Evolutionary conservation across 2,888 invertebrate species (phyloP).

Genomic region (Tricholauxania praeusta): DNA sequence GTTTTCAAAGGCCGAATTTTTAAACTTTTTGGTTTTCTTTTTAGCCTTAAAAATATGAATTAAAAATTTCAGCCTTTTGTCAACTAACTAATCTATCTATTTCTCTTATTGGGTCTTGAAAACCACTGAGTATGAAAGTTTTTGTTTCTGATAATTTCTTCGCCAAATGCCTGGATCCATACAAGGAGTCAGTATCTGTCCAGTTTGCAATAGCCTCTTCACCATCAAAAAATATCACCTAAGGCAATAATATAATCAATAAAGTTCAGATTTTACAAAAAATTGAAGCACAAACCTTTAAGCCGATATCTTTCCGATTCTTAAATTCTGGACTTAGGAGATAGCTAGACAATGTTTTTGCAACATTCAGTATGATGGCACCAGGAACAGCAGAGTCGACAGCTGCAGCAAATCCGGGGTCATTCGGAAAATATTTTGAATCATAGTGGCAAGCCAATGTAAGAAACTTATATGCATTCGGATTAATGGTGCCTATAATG

Average conservation of each 20-base stretch:
- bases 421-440: conserved; percentile 82
- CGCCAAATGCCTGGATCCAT: conserved; percentile 94
- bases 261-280: background rate
- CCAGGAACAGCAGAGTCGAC: conserved; percentile 98
- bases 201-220: conserved; percentile 93
- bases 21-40: background rate
- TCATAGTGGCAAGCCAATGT: conserved; percentile 92
- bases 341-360: conserved; percentile 75
- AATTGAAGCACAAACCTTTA: conserved; percentile 71
- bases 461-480: conserved; percentile 79
- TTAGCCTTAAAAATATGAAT: background rate
- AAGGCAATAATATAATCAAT: conserved; percentile 3
- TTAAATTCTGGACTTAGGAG: conserved; percentile 66
- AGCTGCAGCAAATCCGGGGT: conserved; percentile 77
- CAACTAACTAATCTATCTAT: conserved; percentile 80
- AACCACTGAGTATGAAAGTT: conserved; percentile 12
- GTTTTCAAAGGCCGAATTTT: background rate
- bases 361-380: conserved; percentile 87
- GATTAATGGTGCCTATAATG: conserved; percentile 84
- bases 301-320: conserved; percentile 63
- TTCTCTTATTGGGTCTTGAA: conserved; percentile 49
- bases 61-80: background rate
- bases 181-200: conserved; percentile 92
- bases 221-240: conserved; percentile 97
- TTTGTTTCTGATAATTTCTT: conserved; percentile 58